phyloP scores from a whole-genome alignment of 2,797 vertebrate genomes.

The Falco columbarius region DNA sequence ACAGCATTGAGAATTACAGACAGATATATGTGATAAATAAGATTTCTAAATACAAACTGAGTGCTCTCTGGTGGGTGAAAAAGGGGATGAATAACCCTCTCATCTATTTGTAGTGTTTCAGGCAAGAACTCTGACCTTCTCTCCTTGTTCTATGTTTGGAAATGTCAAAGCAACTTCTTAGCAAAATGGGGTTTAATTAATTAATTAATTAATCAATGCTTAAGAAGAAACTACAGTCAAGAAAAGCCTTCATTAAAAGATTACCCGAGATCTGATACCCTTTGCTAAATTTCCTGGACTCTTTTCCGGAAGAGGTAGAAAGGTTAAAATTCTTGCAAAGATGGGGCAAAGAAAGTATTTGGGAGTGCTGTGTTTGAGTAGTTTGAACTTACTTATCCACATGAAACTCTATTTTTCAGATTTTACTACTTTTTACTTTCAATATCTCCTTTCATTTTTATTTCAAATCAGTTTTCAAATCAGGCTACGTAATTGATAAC shows the following conservation, averaged over 20 bases:
- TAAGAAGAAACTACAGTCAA: neutral
- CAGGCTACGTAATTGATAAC: neutral
- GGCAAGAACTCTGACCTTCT: conserved; percentile 17
- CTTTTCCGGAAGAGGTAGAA: neutral
- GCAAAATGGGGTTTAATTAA: neutral
- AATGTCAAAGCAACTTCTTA: conserved; percentile 1
- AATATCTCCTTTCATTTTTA: neutral
- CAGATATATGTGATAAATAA: neutral
- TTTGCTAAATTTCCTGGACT: neutral
- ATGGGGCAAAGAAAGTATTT: neutral
- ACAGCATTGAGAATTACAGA: neutral
- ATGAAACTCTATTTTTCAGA: neutral
- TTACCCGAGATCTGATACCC: neutral
- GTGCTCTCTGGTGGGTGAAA: neutral
- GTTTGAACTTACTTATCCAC: neutral
- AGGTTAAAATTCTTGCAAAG: neutral
- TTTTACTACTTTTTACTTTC: neutral
- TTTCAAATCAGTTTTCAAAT: neutral
- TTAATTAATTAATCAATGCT: neutral
- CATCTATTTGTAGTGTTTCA: neutral
- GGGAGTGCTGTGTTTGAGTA: neutral
- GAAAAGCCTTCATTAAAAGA: neutral
- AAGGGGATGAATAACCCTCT: neutral
- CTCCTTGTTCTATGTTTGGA: neutral
- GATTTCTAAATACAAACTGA: neutral